These are phyloP conservation scores for Sarcophaga caerulescens DNA, from an alignment of 2,888 invertebrate species.

Conservation along the genomic window DNA sequence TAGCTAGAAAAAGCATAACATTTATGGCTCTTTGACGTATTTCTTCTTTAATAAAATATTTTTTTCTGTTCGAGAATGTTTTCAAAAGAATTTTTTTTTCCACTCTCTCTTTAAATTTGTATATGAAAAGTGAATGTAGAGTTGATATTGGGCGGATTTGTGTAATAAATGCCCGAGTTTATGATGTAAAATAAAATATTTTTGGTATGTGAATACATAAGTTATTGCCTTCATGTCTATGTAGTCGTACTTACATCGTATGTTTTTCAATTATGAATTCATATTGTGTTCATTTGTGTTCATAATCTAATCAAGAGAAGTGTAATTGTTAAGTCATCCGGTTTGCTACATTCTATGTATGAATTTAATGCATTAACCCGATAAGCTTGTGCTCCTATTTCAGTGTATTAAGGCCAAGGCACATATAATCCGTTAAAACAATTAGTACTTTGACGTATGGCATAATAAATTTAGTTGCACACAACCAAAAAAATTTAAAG, in stretches of 20 bases:
- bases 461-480: too few relatives aligned
- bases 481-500: too few relatives aligned
- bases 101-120: constrained; percentile 19
- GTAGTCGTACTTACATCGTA: constrained; percentile 24
- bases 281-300: constrained; percentile 50
- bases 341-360: neutral
- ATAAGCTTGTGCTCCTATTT: too few relatives aligned
- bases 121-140: neutral
- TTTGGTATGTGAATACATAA: neutral
- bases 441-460: too few relatives aligned
- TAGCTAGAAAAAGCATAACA: neutral
- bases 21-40: neutral
- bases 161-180: constrained; percentile 13
- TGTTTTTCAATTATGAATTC: constrained; percentile 56
- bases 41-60: constrained; percentile 13
- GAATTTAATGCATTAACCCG: neutral
- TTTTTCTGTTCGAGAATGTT: neutral
- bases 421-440: too few relatives aligned
- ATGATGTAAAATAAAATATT: constrained; percentile 24
- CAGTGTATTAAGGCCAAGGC: too few relatives aligned
- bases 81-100: too few relatives aligned
- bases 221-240: neutral
- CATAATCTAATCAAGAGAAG: neutral
- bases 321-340: neutral
- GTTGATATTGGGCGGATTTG: neutral